Evolutionary conservation across 2,113 vertebrate genomes (phyloP), one percentile per base, ranked within the genome.

Genomic region (Bubo blakistoni): DNA sequence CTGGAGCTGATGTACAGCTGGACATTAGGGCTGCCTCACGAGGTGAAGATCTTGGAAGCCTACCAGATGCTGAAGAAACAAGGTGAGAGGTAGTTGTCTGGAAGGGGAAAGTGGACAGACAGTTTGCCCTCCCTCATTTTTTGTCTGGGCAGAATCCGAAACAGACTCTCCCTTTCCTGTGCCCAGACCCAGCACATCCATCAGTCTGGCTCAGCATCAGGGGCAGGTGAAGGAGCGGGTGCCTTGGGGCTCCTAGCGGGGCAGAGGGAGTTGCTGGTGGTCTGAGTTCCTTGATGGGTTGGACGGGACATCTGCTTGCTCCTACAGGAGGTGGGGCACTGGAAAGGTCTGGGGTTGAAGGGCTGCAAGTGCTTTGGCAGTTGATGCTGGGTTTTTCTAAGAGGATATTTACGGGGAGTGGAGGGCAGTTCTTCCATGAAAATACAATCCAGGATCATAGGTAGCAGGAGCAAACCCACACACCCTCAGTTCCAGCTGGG

Each of bases 31-130:
- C 97, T 99, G 81, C 99, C 99, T 10, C 98, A 99, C 16, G 99
- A 99, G 92, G 98, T 98, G 91, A 99, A 99, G 97, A 99, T 99
- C 27, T 95, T 98, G 2, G 99, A 99, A 55, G 99, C 99, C 47
- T 99, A 99, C 97, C 99, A 99, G 97, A 99, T 99, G 99, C 98
- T 99, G 69, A 99, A 99, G 96, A 99, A 99, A 93, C 99, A 99
- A 97, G 99, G 99, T 99, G 90, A 98, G 98, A 10, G 22, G 69
- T 40, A 52, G 15, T 44, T 42, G 3, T 62, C 38, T 88, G 74
- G 30, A 81, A 88, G 24, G 34, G 58, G 13, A 55, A 62, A 15
- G 17, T 49, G 38, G 47, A 16, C 1, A 5, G 10, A 16, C 1
- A 0, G 16, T 59, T 25, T 67, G 25, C 5, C 11, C 6, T 76